A percentile compares a stretch with the other conserved stretches of the same genome.
Evolutionary conservation across 2,888 invertebrate genomes (phyloP).

Genomic region (Margaritifera margaritifera): DNA sequence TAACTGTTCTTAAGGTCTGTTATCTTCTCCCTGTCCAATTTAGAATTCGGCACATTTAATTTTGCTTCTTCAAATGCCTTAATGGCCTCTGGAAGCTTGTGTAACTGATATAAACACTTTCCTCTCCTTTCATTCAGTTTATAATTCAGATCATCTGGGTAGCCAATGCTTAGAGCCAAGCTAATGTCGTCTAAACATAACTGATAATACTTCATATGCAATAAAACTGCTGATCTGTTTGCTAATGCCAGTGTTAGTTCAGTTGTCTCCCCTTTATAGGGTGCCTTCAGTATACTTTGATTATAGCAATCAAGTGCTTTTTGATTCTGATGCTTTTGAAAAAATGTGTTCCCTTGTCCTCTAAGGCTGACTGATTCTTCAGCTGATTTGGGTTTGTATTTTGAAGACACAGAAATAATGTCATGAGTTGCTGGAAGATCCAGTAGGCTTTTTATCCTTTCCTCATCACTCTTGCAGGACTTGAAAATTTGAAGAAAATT

Average conservation of each 20-base stretch:
- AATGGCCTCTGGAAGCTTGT: constrained; percentile 72
- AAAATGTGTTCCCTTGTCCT: constrained; percentile 66
- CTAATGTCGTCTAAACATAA: constrained; percentile 64
- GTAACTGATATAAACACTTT: constrained; percentile 79
- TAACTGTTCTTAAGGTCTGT: constrained; percentile 32
- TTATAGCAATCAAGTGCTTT: constrained; percentile 61
- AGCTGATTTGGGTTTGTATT: constrained; percentile 52
- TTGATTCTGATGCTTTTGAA: constrained; percentile 57
- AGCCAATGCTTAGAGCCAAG: constrained; percentile 74
- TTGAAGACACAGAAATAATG: constrained; percentile 9
- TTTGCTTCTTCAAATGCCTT: constrained; percentile 55
- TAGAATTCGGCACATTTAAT: constrained; percentile 26
- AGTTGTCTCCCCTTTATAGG: constrained; percentile 38
- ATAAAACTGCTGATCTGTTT: constrained; percentile 69
- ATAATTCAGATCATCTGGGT: constrained; percentile 78
- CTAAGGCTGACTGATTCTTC: constrained; percentile 63
- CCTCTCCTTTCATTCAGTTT: constrained; percentile 81
- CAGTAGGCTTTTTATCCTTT: constrained; percentile 44
- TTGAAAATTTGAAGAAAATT: constrained; percentile 34
- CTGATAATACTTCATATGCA: constrained; percentile 60
- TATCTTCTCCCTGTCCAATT: constrained; percentile 43
- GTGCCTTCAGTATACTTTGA: constrained; percentile 55
- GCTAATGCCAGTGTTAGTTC: constrained; percentile 62
- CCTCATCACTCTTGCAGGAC: constrained; percentile 43
- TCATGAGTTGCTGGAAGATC: constrained; percentile 43